Conservation (phyloP, 2,797 vertebrate species). For the Sebastes flavidus region DNA sequence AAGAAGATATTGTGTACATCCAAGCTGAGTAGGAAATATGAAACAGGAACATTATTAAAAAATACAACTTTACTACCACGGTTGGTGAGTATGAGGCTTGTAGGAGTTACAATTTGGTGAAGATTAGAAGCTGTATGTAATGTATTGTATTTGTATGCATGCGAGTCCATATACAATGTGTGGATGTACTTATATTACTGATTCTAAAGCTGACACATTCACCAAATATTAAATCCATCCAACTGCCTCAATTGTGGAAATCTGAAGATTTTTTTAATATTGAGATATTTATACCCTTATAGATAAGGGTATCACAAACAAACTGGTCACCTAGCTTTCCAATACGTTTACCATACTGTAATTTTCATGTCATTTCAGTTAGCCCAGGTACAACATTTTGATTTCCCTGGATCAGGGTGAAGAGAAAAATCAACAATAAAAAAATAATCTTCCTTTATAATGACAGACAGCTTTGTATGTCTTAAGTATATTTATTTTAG, state of each 20-base stretch:
- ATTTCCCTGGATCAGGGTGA: neutral
- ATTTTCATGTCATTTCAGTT: neutral
- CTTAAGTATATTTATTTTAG: neutral
- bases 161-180: neutral
- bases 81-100: neutral
- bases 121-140: neutral
- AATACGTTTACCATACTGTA: neutral
- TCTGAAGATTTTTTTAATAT: too few species aligned
- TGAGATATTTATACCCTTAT: neutral
- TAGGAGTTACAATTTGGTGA: neutral
- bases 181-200: neutral
- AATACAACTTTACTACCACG: neutral
- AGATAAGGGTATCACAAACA: neutral
- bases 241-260: fast-evolving
- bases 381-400: too few species aligned
- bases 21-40: neutral
- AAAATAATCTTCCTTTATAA: neutral
- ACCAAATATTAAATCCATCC: neutral
- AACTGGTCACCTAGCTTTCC: neutral
- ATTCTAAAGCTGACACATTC: neutral
- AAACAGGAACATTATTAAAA: neutral
- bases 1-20: neutral
- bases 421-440: neutral
- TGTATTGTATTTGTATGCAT: neutral
- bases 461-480: neutral